phyloP scores from a whole-genome alignment of 1,140 invertebrate genomes.

The Hycleus phaleratus region DNA sequence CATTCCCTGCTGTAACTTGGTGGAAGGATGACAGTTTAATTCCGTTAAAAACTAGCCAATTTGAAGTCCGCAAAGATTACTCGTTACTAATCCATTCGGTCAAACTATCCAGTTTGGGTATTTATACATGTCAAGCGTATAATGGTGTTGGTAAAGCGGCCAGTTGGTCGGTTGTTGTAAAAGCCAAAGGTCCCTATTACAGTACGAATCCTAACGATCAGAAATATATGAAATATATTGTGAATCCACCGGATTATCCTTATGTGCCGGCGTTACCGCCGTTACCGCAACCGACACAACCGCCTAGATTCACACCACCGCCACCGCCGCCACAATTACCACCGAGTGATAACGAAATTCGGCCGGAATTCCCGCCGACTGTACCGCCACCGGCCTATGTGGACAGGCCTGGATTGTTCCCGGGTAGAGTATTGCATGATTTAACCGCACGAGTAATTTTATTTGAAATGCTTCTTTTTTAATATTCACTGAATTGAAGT shows the following conservation, averaged over 20 bases:
- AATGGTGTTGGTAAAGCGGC: slow-evolving; percentile 71
- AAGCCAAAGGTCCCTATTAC: slow-evolving; percentile 56
- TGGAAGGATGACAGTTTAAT: slow-evolving; percentile 66
- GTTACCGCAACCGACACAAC: neutral
- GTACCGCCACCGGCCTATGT: too few relatives aligned
- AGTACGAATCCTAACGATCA: slow-evolving; percentile 43
- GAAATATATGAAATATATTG: slow-evolving; percentile 48
- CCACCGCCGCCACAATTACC: slow-evolving; percentile 20
- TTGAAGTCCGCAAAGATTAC: slow-evolving; percentile 66
- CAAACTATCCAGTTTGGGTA: slow-evolving; percentile 60
- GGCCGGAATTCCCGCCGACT: neutral
- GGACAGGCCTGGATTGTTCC: neutral
- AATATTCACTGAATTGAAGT: too few relatives aligned
- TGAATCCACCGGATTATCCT: slow-evolving; percentile 45
- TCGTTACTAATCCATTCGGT: slow-evolving; percentile 66
- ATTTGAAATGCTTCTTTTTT: neutral
- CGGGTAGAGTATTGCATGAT: slow-evolving; percentile 4
- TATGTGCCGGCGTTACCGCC: slow-evolving; percentile 35
- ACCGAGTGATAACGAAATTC: slow-evolving; percentile 9
- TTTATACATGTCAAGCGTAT: slow-evolving; percentile 82
- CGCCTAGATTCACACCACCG: slow-evolving; percentile 10
- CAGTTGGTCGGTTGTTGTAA: slow-evolving; percentile 63
- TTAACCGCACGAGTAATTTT: slow-evolving; percentile 1
- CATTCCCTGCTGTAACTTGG: slow-evolving; percentile 75
- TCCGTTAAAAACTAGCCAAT: slow-evolving; percentile 60